Conservation (phyloP, 2,797 vertebrate genomes). For the Chaetophractus vellerosus region DNA sequence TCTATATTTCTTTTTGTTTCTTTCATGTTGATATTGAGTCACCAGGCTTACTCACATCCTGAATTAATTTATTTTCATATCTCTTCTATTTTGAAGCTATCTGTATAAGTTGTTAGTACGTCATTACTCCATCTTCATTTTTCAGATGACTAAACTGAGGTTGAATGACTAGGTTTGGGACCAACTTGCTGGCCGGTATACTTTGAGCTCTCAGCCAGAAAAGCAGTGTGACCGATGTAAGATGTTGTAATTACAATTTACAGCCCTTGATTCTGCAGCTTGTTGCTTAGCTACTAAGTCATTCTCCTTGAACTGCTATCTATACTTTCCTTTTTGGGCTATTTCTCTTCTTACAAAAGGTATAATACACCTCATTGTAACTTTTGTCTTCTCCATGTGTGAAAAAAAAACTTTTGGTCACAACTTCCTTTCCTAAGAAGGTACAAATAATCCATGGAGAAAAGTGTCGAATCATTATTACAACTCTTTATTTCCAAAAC, state of each 20-base stretch:
- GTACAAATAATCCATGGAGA: not conserved
- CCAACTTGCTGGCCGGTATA: constrained; percentile 14
- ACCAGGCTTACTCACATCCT: constrained; percentile 83
- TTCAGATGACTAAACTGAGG: constrained; percentile 70
- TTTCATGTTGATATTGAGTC: constrained; percentile 83
- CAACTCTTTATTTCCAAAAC: constrained; percentile 36
- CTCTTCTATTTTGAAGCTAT: constrained; percentile 59
- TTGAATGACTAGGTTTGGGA: constrained; percentile 52
- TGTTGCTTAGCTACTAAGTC: constrained; percentile 59
- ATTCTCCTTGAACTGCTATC: not conserved
- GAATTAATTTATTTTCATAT: constrained; percentile 84
- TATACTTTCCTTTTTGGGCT: constrained; percentile 22
- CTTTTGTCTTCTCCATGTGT: constrained; percentile 10
- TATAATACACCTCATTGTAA: not conserved
- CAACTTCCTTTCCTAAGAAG: constrained; percentile 32
- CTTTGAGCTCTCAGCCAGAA: constrained; percentile 59
- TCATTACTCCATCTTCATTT: constrained; percentile 67
- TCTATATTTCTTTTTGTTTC: constrained; percentile 69
- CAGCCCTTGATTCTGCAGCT: constrained; percentile 11
- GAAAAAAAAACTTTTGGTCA: constrained; percentile 54
- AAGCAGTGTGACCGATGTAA: not conserved
- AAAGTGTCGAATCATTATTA: not conserved
- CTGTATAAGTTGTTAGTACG: constrained; percentile 71
- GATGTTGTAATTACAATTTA: constrained; percentile 65
- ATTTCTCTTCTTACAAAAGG: constrained; percentile 53